A percentile compares a stretch with the other conserved stretches of the same genome.
Evolutionary conservation across 2,113 vertebrate genomes (phyloP).

Genomic region (Chrysemys picta): DNA sequence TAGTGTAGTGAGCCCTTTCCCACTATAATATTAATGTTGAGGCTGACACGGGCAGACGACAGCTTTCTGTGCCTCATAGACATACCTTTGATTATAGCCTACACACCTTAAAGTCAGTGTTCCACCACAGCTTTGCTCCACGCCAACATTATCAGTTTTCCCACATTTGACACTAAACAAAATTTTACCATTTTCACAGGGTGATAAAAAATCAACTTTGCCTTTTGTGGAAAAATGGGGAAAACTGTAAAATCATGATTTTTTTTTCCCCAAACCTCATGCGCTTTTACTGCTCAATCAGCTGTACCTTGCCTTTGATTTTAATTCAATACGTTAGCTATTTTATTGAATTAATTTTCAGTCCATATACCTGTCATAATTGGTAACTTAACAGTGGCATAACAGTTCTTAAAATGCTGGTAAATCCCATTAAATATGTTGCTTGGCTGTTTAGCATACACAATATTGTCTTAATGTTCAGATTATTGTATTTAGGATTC

Average conservation of each 20-base stretch:
- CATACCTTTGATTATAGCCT: rapidly evolving
- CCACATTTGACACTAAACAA: background rate
- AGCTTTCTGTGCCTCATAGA: rapidly evolving
- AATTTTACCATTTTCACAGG: background rate
- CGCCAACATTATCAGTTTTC: background rate
- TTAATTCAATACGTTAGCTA: background rate
- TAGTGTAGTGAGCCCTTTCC: background rate
- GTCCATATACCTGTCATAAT: background rate
- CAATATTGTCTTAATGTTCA: background rate
- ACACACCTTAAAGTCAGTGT: rapidly evolving
- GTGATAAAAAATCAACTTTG: background rate
- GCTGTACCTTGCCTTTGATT: background rate
- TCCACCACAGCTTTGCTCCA: background rate
- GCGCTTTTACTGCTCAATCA: background rate
- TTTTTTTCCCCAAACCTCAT: background rate
- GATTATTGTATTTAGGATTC: background rate
- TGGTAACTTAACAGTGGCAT: background rate
- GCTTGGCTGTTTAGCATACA: background rate
- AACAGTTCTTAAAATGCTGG: background rate
- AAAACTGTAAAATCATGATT: background rate
- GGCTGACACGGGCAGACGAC: rapidly evolving
- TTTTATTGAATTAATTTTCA: background rate
- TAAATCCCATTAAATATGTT: background rate
- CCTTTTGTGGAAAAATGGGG: background rate
- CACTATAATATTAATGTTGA: background rate